Evolutionary conservation across 1,140 invertebrate genomes (phyloP), one percentile per base, ranked within the genome.

Genomic region (Daktulosphaira vitifoliae): DNA sequence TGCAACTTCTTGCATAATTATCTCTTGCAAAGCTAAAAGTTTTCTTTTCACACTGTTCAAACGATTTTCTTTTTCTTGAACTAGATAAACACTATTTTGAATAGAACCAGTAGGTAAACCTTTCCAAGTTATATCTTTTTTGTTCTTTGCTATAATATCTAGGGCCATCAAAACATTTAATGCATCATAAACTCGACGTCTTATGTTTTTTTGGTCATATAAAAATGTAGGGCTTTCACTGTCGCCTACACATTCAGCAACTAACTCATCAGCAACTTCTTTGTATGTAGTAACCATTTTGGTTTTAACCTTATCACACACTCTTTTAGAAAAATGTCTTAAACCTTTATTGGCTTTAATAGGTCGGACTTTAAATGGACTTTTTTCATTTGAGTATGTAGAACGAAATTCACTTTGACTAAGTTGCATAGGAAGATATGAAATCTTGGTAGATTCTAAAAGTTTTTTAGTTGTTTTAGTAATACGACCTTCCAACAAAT

Each of bases 111-210:
- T 97, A 1, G 97, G 97, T 67, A 99, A 78, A 22, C 97, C 97
- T 71, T 99, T 84, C 97, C 97, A 99, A 72, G 88, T 81, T 67
- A 99, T 99, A 81, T 99, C 96, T 76, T 99, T 99, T 75, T 99
- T 99, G 74, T 99, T 96, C 80, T 99, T 99, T 50, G 93, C 94
- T 76, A 99, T 99, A 70, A 99, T 98, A 76, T 98, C 98, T 94
- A 99, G 98, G 44, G 97, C 97, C 96, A 99, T 99, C 65, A 99
- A 81, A 42, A 99, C 97, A 79, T 99, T 99, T 51, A 99, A 78
- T 23, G 97, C 97, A 79, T 99, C 97, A 76, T 99, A 99, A 33
- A 99, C 97, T 72, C 97, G 83, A 73, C 97, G 82, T 69, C 97
- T 82, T 71, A 99, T 99, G 79, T 99, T 99, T 78, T 99, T 99